Percentiles rank a stretch among this genome's conserved stretches.
Conservation (phyloP, 2,113 vertebrate species). For the Daphoenositta chrysoptera region DNA sequence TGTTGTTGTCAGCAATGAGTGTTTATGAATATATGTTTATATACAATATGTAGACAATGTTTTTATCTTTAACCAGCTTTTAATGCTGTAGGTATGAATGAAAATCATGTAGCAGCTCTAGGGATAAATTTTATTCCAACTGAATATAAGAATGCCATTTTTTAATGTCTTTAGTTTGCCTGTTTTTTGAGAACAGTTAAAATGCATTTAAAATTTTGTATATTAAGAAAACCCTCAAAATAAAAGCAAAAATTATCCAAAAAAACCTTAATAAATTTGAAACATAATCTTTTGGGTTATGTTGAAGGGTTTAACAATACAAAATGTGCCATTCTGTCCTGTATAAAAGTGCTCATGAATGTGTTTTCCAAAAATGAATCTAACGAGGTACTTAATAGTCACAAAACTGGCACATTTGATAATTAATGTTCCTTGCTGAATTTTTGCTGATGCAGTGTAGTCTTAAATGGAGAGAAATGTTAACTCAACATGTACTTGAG, state of each 20-base stretch:
- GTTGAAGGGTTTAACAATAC: constrained; percentile 27
- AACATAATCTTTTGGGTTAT: background rate
- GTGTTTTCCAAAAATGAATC: constrained; percentile 71
- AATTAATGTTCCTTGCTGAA: constrained; percentile 76
- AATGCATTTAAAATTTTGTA: background rate
- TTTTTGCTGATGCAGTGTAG: constrained; percentile 67
- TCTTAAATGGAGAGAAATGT: constrained; percentile 51
- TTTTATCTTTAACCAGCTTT: constrained; percentile 53
- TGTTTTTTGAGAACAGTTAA: background rate
- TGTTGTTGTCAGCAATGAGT: constrained; percentile 9
- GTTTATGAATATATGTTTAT: constrained; percentile 31
- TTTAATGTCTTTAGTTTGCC: background rate
- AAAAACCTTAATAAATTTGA: background rate
- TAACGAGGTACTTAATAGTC: constrained; percentile 77
- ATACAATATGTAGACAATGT: constrained; percentile 23
- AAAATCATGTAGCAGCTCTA: constrained; percentile 51
- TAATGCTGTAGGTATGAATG: constrained; percentile 27
- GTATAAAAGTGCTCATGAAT: constrained; percentile 55
- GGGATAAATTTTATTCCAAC: background rate
- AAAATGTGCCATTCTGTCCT: background rate
- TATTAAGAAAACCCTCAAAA: background rate
- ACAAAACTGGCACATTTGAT: constrained; percentile 78
- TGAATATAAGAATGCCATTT: background rate
- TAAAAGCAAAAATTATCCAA: background rate
- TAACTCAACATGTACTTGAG: constrained; percentile 56